Percentiles rank a stretch among this genome's conserved stretches.
Conservation (phyloP, 2,888 invertebrate species). For the Myopa tessellatipennis region DNA sequence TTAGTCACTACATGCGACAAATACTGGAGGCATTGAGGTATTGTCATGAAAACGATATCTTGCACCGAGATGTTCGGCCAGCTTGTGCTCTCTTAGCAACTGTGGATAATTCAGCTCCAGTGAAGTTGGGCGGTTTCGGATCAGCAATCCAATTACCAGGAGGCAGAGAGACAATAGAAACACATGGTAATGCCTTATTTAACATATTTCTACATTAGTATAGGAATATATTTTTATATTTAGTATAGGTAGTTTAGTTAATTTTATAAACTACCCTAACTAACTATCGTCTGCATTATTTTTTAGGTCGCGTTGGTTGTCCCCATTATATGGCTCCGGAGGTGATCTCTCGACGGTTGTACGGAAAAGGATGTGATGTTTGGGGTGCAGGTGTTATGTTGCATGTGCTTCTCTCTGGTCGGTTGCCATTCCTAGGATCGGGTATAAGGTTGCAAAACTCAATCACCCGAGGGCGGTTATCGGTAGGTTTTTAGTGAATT, state of each 20-base stretch:
- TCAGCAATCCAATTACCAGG: slow-evolving; percentile 94
- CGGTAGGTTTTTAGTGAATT: slow-evolving; percentile 71
- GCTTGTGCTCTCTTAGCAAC: slow-evolving; percentile 96
- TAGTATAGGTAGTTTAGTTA: neutral
- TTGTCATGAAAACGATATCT: slow-evolving; percentile 97
- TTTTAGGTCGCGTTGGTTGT: slow-evolving; percentile 88
- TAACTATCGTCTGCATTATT: neutral
- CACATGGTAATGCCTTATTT: slow-evolving; percentile 67
- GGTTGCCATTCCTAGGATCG: slow-evolving; percentile 94
- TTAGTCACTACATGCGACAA: slow-evolving; percentile 98
- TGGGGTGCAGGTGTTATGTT: slow-evolving; percentile 97
- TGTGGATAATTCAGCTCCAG: slow-evolving; percentile 97
- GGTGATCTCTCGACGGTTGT: slow-evolving; percentile 89
- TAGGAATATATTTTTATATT: neutral
- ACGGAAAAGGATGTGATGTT: slow-evolving; percentile 95
- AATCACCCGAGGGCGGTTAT: slow-evolving; percentile 85
- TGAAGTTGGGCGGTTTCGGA: slow-evolving; percentile 97
- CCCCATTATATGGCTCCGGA: slow-evolving; percentile 99
- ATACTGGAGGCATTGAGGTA: slow-evolving; percentile 96
- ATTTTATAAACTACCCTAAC: neutral
- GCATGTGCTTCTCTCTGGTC: slow-evolving; percentile 93
- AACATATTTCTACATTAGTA: neutral
- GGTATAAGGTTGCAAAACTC: slow-evolving; percentile 92
- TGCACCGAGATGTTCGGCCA: slow-evolving; percentile 97
- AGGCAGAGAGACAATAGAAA: slow-evolving; percentile 75